Percentiles rank a stretch among this genome's conserved stretches.
These are phyloP conservation scores for Venustoraphidia nigricollis DNA, from an alignment of 2,888 invertebrate genomes.

Conservation along the genomic window DNA sequence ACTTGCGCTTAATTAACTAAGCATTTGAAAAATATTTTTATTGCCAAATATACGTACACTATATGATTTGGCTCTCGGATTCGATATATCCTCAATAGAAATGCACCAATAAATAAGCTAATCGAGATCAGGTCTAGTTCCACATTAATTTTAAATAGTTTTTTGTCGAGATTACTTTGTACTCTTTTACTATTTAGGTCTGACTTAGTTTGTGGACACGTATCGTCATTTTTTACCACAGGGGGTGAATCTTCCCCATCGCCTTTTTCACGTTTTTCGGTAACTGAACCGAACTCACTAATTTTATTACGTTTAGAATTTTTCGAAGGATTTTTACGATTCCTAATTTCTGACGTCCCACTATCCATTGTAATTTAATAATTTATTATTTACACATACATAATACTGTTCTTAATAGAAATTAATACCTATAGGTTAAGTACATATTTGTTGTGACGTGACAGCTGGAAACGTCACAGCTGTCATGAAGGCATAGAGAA, in stretches of 20 bases:
- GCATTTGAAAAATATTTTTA: not conserved
- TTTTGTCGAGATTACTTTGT: conserved; percentile 7
- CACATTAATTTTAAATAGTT: conserved; percentile 37
- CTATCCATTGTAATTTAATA: too few relatives aligned
- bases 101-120: conserved; percentile 48
- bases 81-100: conserved; percentile 67
- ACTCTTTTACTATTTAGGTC: conserved; percentile 4
- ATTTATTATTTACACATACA: too few relatives aligned
- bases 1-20: conserved; percentile 2
- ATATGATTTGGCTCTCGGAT: conserved; percentile 73
- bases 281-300: not conserved
- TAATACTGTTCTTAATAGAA: too few relatives aligned
- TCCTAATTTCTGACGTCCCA: too few relatives aligned
- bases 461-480: too few relatives aligned
- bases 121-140: conserved; percentile 63
- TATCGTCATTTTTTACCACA: conserved; percentile 9
- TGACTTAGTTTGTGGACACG: not conserved
- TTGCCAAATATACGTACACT: conserved; percentile 55
- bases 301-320: not conserved
- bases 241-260: conserved; percentile 6
- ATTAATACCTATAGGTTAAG: too few relatives aligned
- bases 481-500: too few relatives aligned
- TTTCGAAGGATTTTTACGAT: too few relatives aligned
- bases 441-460: too few relatives aligned
- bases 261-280: conserved; percentile 12